Evolutionary conservation across 1,140 invertebrate genomes (phyloP).

Genomic region (Aphaenogaster floridana): DNA sequence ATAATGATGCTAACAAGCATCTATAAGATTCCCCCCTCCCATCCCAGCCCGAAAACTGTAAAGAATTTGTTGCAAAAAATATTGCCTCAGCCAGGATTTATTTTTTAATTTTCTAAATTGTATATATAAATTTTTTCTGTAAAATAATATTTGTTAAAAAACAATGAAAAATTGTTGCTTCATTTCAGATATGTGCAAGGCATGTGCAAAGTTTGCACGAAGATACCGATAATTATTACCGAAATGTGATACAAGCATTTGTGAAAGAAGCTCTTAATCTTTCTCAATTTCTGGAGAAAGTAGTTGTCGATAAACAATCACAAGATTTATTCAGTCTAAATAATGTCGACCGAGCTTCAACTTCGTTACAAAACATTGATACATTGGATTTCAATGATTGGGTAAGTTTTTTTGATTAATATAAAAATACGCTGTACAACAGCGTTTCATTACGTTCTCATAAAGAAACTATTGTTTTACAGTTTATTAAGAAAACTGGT

Average conservation of each 20-base stretch:
- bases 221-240: conserved; percentile 94
- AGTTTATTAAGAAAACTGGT: conserved; percentile 6
- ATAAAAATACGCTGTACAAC: conserved; percentile 7
- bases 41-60: too few relatives aligned
- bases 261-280: conserved; percentile 96
- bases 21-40: too few relatives aligned
- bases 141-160: not conserved
- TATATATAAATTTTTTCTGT: not conserved
- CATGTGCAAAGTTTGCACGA: conserved; percentile 88
- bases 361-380: conserved; percentile 90
- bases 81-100: not conserved
- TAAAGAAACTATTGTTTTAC: not conserved
- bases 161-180: conserved; percentile 20
- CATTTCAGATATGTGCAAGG: conserved; percentile 89
- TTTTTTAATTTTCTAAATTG: conserved; percentile 11
- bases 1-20: too few relatives aligned
- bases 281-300: conserved; percentile 95
- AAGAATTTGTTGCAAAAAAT: too few relatives aligned
- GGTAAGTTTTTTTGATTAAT: conserved; percentile 88
- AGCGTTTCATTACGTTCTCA: not conserved
- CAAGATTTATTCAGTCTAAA: conserved; percentile 78
- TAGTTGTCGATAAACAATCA: conserved; percentile 86
- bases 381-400: conserved; percentile 95
- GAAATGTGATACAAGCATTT: conserved; percentile 95
- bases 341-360: conserved; percentile 84